Base-by-base conservation (phyloP, 2,888 invertebrate genomes). In the Rotaria macrura region DNA sequence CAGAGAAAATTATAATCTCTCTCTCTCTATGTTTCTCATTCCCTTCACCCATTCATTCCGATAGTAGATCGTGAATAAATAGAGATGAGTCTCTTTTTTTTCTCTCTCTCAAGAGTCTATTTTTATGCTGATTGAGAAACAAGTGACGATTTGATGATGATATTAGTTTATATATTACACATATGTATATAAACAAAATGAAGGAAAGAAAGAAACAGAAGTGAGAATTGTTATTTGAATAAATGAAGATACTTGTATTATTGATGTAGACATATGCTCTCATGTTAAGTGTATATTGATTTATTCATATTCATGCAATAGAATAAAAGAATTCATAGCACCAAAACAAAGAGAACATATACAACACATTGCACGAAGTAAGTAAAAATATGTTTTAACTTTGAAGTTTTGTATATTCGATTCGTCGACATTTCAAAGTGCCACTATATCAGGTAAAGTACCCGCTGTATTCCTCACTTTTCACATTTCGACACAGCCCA, bases 121-220 rank as follows among this genome's bases (percentile, higher is more conserved):
- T 65, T 34, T 29, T 49, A 29, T 65, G 65, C 17, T 65, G 29
- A 65, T 29, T 29, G 29, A 65, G 65, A 65, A 14, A 65, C 65
- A 29, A 65, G 29, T 65, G 65, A 65, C 65, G 65, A 65, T 65
- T 65, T 65, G 34, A 65, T 65, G 65, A 65, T 57, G 57, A 57
- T 57, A 29, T 29, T 65, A 17, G 7, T 65, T 29, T 65, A 34
- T 65, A 34, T 65, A 65, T 65, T 34, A 34, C 34, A 17, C 25
- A 14, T 29, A 34, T 17, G 34, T 65, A 65, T 65, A 29, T 34
- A 34, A 29, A 65, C 29, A 65, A 17, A 34, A 34, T 12, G 7
- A 65, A 7, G 17, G 17, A 14, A 29, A 65, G 29, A 34, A 29
- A 29, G 29, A 57, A 57, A 17, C 34, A 65, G 29, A 65, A 29